Conservation (phyloP, 2,888 invertebrate genomes). For the Adelognathus sp. region DNA sequence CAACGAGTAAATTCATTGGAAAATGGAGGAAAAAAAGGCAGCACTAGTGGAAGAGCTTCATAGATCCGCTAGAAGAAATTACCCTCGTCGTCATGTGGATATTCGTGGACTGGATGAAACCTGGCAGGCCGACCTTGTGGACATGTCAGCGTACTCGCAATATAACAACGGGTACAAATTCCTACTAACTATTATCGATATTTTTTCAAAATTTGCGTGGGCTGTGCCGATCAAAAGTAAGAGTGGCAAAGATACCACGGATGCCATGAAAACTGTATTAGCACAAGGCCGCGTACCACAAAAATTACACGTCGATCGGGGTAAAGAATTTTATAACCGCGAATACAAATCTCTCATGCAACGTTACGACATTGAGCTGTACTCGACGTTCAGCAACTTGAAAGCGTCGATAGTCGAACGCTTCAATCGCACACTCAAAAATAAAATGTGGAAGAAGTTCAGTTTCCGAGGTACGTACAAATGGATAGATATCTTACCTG, state of each 20-base stretch:
- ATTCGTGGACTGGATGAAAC: slow-evolving; percentile 73
- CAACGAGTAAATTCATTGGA: not conserved
- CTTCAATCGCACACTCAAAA: slow-evolving; percentile 67
- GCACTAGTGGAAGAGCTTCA: slow-evolving; percentile 22
- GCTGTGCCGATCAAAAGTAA: slow-evolving; percentile 72
- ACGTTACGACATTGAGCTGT: slow-evolving; percentile 5
- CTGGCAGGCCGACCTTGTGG: slow-evolving; percentile 79
- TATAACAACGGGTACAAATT: slow-evolving; percentile 72
- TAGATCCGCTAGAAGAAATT: slow-evolving; percentile 36
- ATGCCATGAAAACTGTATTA: slow-evolving; percentile 36
- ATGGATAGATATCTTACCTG: slow-evolving; percentile 58
- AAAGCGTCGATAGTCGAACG: slow-evolving; percentile 73
- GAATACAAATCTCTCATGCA: slow-evolving; percentile 20
- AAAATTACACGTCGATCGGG: slow-evolving; percentile 51
- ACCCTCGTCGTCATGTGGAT: slow-evolving; percentile 26
- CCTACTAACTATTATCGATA: slow-evolving; percentile 75
- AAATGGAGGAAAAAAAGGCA: slow-evolving; percentile 16
- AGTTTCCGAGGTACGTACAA: slow-evolving; percentile 61
- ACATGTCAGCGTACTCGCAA: slow-evolving; percentile 68
- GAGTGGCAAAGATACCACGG: slow-evolving; percentile 24
- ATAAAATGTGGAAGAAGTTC: slow-evolving; percentile 66
- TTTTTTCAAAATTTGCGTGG: slow-evolving; percentile 78
- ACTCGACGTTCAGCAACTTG: slow-evolving; percentile 44
- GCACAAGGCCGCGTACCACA: slow-evolving; percentile 21
- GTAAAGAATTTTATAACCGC: slow-evolving; percentile 56